Evolutionary conservation across 2,888 invertebrate species (phyloP).

Genomic region (Cetonia aurata): DNA sequence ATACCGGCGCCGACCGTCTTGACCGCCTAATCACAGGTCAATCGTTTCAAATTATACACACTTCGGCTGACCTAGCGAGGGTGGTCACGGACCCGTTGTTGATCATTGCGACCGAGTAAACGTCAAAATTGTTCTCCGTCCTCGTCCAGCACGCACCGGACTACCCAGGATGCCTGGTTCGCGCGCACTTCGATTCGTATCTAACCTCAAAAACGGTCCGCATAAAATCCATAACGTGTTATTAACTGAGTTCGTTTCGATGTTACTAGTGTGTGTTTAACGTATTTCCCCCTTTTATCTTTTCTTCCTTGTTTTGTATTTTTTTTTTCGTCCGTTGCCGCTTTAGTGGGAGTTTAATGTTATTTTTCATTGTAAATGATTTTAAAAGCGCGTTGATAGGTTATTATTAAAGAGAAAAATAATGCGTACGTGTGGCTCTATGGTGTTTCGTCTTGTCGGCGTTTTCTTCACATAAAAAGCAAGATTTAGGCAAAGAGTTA

Average conservation of each 20-base stretch:
- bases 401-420: slow-evolving; percentile 49
- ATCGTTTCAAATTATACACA: slow-evolving; percentile 63
- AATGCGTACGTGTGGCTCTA: slow-evolving; percentile 28
- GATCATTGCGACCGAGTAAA: slow-evolving; percentile 44
- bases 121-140: slow-evolving; percentile 43
- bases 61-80: slow-evolving; percentile 60
- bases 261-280: slow-evolving; percentile 52
- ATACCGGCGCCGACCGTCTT: slow-evolving; percentile 62
- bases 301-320: slow-evolving; percentile 5
- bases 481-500: background rate
- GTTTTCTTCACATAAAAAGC: slow-evolving; percentile 4
- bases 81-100: slow-evolving; percentile 55
- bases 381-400: slow-evolving; percentile 49
- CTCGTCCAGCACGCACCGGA: slow-evolving; percentile 28
- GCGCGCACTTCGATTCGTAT: slow-evolving; percentile 36
- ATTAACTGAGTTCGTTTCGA: slow-evolving; percentile 45
- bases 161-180: slow-evolving; percentile 28
- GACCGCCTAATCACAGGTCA: slow-evolving; percentile 65
- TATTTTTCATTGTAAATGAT: slow-evolving; percentile 50
- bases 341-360: slow-evolving; percentile 53
- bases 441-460: slow-evolving; percentile 11
- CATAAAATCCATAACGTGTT: slow-evolving; percentile 45
- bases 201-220: slow-evolving; percentile 39
- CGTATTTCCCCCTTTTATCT: slow-evolving; percentile 48
- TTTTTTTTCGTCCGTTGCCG: slow-evolving; percentile 19